These are phyloP conservation scores for Rotaria sp. DNA, from an alignment of 2,888 invertebrate genomes.

Conservation along the genomic window DNA sequence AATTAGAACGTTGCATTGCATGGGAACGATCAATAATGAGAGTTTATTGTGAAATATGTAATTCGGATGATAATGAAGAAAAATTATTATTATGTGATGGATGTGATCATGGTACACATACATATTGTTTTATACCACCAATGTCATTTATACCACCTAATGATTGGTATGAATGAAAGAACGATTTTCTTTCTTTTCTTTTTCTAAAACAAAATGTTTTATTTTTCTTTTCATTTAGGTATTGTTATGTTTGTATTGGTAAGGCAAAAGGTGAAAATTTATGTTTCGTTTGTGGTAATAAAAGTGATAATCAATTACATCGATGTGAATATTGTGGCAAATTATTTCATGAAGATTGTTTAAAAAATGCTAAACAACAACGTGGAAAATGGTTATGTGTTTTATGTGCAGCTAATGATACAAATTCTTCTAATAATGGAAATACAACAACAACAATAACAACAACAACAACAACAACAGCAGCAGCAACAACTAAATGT, in stretches of 20 bases:
- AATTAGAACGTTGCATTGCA: constrained; percentile 79
- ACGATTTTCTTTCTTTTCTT: constrained; percentile 43
- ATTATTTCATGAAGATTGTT: constrained; percentile 37
- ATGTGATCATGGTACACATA: constrained; percentile 95
- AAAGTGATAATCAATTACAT: constrained; percentile 6
- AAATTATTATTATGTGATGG: constrained; percentile 88
- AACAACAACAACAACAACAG: too few relatives aligned
- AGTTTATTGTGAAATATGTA: constrained; percentile 95
- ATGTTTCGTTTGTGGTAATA: constrained; percentile 39
- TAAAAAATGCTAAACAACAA: constrained; percentile 36
- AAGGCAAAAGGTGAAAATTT: constrained; percentile 45
- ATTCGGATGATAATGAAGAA: constrained; percentile 88
- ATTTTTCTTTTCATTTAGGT: not conserved
- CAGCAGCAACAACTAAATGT: not conserved
- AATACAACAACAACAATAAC: not conserved
- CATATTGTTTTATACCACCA: constrained; percentile 78
- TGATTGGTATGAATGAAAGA: constrained; percentile 67
- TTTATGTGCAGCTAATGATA: not conserved
- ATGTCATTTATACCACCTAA: not conserved
- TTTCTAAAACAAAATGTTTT: too few relatives aligned
- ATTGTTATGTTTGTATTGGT: constrained; percentile 21
- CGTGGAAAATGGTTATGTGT: constrained; percentile 27
- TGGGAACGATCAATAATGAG: constrained; percentile 99
- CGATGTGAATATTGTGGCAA: constrained; percentile 37
- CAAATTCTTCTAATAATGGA: not conserved